A percentile compares a stretch with the other conserved stretches of the same genome.
These are phyloP conservation scores for Callipepla californica DNA, from an alignment of 2,113 vertebrate genomes.

Conservation along the genomic window DNA sequence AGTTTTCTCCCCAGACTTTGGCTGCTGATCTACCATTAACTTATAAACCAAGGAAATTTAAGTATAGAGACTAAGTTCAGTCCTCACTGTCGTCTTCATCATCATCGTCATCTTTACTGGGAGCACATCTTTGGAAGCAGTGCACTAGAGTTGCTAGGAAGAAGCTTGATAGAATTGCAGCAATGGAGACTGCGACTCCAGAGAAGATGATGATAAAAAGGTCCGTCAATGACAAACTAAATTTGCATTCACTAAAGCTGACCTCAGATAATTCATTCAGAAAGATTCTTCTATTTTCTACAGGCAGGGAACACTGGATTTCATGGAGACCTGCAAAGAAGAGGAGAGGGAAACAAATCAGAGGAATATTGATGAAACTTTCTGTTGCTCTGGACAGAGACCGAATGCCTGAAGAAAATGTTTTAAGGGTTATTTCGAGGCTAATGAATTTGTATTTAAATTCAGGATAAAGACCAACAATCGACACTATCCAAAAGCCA, in stretches of 20 bases:
- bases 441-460: not conserved
- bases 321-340: conserved; percentile 85
- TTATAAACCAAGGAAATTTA: not conserved
- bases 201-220: conserved; percentile 98
- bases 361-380: not conserved
- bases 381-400: not conserved
- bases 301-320: conserved; percentile 93
- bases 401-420: not conserved
- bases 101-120: conserved; percentile 93
- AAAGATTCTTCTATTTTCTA: conserved; percentile 87
- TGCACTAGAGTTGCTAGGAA: conserved; percentile 96
- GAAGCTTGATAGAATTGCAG: conserved; percentile 97
- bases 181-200: conserved; percentile 94
- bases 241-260: conserved; percentile 96
- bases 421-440: not conserved
- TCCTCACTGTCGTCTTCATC: conserved; percentile 86
- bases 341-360: not conserved
- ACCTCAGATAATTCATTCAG: conserved; percentile 92
- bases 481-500: not conserved
- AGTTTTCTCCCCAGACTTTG: not conserved
- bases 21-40: not conserved
- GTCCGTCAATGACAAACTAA: conserved; percentile 92
- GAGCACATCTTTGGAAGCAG: conserved; percentile 95
- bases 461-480: not conserved
- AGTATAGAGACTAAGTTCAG: conserved; percentile 6